phyloP scores from a whole-genome alignment of 2,113 vertebrate genomes.

The Rattus rattus region DNA sequence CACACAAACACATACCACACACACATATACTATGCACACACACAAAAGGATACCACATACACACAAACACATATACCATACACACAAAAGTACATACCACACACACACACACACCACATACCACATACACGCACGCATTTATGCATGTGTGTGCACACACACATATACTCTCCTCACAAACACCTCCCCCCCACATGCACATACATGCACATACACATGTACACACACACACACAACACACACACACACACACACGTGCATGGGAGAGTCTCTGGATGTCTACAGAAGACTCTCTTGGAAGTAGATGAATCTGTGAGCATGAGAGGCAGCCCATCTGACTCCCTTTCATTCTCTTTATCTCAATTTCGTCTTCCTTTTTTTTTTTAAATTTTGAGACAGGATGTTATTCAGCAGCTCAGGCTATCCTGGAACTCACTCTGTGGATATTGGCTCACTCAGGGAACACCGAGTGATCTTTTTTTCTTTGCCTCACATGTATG shows the following conservation, averaged over 20 bases:
- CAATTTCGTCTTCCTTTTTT: background rate
- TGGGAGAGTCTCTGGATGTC: background rate
- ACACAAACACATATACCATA: background rate
- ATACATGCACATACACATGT: background rate
- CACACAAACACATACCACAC: background rate
- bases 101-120: background rate
- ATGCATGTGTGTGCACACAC: no score
- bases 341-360: background rate
- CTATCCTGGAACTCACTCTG: background rate
- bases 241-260: background rate
- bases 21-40: background rate
- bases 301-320: background rate
- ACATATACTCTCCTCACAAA: background rate
- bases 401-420: background rate
- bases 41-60: background rate
- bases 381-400: background rate
- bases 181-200: background rate
- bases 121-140: background rate
- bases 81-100: no score
- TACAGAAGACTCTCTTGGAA: background rate
- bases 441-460: no score
- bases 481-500: background rate
- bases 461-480: background rate
- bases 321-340: background rate
- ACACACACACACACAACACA: background rate